Evolutionary conservation across 1,140 invertebrate species (phyloP).

Genomic region (Orchesella cincta): DNA sequence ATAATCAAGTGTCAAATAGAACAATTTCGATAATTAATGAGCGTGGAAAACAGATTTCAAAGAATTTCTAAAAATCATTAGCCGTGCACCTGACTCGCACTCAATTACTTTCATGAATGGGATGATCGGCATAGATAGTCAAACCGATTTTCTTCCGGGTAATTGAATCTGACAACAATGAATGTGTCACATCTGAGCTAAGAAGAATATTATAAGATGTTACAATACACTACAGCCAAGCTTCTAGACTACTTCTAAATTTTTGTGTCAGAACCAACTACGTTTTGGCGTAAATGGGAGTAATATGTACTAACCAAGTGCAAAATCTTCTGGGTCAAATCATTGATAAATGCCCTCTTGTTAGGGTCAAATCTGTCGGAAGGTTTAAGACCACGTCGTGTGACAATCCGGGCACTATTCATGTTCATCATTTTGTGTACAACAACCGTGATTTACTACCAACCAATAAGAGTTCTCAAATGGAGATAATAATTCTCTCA

Average conservation of each 20-base stretch:
- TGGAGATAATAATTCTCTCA: too few species aligned
- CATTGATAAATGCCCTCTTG: conserved; percentile 76
- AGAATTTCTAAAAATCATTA: not conserved
- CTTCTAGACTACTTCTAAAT: too few species aligned
- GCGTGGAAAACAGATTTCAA: not conserved
- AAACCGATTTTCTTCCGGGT: conserved; percentile 3
- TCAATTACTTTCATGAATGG: not conserved
- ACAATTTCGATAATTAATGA: not conserved
- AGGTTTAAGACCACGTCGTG: conserved; percentile 73
- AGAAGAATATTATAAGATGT: not conserved
- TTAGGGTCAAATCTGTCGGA: conserved; percentile 77
- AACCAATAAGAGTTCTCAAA: too few species aligned
- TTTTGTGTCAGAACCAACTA: too few species aligned
- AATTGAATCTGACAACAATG: not conserved
- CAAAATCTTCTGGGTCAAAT: conserved; percentile 74
- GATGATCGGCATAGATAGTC: not conserved
- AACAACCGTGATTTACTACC: too few species aligned
- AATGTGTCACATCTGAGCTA: not conserved
- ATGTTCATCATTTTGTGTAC: not conserved
- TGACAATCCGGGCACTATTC: conserved; percentile 57
- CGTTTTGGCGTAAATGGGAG: too few species aligned
- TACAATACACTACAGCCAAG: too few species aligned
- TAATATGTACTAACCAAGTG: conserved; percentile 59
- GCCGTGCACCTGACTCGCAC: not conserved
- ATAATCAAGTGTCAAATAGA: not conserved